Conservation (phyloP, 1,140 invertebrate genomes). For the Bombus superbus region DNA sequence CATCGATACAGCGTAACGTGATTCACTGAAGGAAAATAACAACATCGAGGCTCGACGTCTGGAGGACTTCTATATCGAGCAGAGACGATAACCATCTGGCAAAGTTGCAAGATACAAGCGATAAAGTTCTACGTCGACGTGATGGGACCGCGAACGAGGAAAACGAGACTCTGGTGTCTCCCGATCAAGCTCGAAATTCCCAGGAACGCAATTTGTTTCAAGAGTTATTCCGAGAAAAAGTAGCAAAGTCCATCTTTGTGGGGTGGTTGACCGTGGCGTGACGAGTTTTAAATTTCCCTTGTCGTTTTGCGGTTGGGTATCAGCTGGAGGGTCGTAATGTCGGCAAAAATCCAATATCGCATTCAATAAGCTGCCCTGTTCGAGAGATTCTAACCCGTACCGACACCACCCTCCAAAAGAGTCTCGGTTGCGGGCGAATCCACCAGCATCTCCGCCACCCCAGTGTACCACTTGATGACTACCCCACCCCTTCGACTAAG, state of each 20-base stretch:
- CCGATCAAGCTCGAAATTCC: background rate
- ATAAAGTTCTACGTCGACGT: conserved; percentile 3
- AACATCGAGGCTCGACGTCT: background rate
- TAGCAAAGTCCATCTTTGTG: background rate
- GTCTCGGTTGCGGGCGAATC: conserved; percentile 37
- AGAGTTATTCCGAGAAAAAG: background rate
- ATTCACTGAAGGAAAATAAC: background rate
- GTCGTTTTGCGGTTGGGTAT: conserved; percentile 78
- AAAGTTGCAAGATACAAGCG: background rate
- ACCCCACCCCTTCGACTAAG: background rate
- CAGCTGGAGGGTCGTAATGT: conserved; percentile 77
- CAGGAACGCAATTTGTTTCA: background rate
- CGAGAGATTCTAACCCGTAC: conserved; percentile 51
- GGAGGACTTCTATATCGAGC: background rate
- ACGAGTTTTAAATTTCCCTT: conserved; percentile 80
- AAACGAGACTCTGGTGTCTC: background rate
- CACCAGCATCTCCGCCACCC: conserved; percentile 32
- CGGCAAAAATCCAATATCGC: conserved; percentile 79
- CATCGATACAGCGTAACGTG: background rate
- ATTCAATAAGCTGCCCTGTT: conserved; percentile 76
- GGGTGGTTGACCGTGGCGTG: conserved; percentile 67
- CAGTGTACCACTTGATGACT: conserved; percentile 44
- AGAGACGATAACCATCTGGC: background rate
- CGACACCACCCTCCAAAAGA: conserved; percentile 6
- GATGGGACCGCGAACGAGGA: background rate